These are phyloP conservation scores for Astatotilapia flaviijosephi DNA, from an alignment of 2,113 vertebrate genomes.

Conservation along the genomic window DNA sequence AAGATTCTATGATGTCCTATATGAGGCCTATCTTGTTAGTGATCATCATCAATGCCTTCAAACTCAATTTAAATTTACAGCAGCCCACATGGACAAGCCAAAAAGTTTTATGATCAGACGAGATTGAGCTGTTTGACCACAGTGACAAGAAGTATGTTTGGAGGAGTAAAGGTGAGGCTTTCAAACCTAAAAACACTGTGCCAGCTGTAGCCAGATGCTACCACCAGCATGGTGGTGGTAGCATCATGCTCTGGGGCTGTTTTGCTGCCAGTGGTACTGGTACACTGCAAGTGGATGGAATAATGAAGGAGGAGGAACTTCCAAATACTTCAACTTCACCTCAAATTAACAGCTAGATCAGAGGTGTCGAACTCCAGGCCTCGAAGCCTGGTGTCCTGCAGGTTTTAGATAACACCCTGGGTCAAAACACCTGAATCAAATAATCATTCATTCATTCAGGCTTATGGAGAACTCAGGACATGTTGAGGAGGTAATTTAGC, in stretches of 20 bases:
- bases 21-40: neutral
- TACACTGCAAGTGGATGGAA: neutral
- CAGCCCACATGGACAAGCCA: neutral
- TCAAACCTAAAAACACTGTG: neutral
- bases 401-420: too few relatives aligned
- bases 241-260: neutral
- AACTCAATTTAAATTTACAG: neutral
- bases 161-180: neutral
- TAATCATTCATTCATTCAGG: too few relatives aligned
- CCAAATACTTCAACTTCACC: neutral
- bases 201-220: neutral
- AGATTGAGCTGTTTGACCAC: neutral
- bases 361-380: too few relatives aligned
- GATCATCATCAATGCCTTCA: neutral
- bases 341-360: neutral
- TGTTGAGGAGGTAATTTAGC: too few relatives aligned
- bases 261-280: neutral
- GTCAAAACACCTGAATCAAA: too few relatives aligned
- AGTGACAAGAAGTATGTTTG: neutral
- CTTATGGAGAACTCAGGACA: too few relatives aligned
- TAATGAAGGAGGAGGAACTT: neutral
- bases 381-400: too few relatives aligned
- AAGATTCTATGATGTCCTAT: neutral
- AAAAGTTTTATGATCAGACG: neutral
- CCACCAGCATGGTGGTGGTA: neutral